Evolutionary conservation across 2,888 invertebrate species (phyloP).

Genomic region (Hedya salicella): DNA sequence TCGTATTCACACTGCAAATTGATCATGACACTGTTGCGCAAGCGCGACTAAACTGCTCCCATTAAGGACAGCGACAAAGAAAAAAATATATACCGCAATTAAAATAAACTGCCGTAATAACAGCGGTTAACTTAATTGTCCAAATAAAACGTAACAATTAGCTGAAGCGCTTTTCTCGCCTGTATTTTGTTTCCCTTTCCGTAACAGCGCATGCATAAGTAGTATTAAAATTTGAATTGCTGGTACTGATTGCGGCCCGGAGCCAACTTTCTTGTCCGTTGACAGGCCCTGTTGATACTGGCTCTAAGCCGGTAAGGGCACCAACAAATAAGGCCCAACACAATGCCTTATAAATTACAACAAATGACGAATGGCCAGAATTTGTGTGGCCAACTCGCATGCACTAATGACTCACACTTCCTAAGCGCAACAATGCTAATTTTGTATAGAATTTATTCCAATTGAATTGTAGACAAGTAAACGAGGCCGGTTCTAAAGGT

Average conservation of each 20-base stretch:
- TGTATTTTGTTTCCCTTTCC: neutral
- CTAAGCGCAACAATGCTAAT: constrained; percentile 23
- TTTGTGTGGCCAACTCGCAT: constrained; percentile 23
- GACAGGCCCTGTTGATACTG: constrained; percentile 51
- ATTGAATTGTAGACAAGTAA: neutral
- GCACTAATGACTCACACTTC: constrained; percentile 43
- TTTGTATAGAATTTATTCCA: constrained; percentile 28
- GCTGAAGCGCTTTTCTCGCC: neutral
- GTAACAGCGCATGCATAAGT: neutral
- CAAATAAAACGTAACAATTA: constrained; percentile 29
- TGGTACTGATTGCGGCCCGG: neutral
- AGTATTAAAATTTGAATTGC: constrained; percentile 3
- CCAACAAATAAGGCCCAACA: constrained; percentile 57
- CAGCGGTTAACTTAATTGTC: constrained; percentile 28
- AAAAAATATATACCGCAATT: constrained; percentile 25
- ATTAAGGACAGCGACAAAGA: constrained; percentile 25
- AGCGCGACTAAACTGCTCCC: constrained; percentile 32
- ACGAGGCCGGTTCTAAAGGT: neutral
- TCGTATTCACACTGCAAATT: constrained; percentile 54
- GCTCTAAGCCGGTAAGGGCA: constrained; percentile 52
- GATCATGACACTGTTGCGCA: constrained; percentile 47
- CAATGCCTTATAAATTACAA: constrained; percentile 61
- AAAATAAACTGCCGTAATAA: constrained; percentile 29
- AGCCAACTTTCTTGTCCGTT: constrained; percentile 38
- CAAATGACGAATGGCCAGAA: constrained; percentile 55